Base-by-base conservation (phyloP, 2,888 invertebrate genomes). In the Brachypalpus laphriformis region DNA sequence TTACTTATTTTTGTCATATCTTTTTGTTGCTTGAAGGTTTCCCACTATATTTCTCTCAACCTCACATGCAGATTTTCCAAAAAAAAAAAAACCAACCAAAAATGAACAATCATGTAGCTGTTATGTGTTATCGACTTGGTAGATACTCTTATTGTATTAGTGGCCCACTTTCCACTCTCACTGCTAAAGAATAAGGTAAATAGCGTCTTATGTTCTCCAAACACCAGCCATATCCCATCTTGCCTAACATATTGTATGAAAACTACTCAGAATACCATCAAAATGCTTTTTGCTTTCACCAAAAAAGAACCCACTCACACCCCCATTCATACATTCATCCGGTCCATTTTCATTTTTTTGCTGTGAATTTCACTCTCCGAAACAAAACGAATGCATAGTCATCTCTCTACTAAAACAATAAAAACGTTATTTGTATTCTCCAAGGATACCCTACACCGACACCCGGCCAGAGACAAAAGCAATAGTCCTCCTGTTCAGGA, bases 371-470 rank as follows among this genome's bases (percentile, higher is more conserved):
- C 37, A 45, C 25, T 51, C 49, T 18, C 34, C 11, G 3, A 25
- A 65, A 42, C 56, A 57, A 57, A 74, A 49, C 18, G 56, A 68
- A 61, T 54, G 57, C 42, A 45, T 11, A 61, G 31, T 11, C 14
- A 25, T 57, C 25, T 25, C 16, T 16, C 22, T 47, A 51, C 31
- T 59, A 49, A 76, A 28, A 68, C 76, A 76, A 78, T 70, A 71
- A 78, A 71, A 63, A 16, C 25, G 34, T 22, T 78, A 63, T 70
- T 78, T 54, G 61, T 77, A 77, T 78, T 63, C 77, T 78, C 63
- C 56, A 56, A 78, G 70, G 77, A 63, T 56, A 70, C 37, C 40
- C 42, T 47, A 77, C 34, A 63, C 40, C 42, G 37, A 77, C 34
- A 63, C 54, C 54, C 37, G n/a, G 9, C 18, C 25, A 56, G 8